These are phyloP conservation scores for Nothocercus julius DNA, from an alignment of 2,113 vertebrate genomes.

Conservation along the genomic window DNA sequence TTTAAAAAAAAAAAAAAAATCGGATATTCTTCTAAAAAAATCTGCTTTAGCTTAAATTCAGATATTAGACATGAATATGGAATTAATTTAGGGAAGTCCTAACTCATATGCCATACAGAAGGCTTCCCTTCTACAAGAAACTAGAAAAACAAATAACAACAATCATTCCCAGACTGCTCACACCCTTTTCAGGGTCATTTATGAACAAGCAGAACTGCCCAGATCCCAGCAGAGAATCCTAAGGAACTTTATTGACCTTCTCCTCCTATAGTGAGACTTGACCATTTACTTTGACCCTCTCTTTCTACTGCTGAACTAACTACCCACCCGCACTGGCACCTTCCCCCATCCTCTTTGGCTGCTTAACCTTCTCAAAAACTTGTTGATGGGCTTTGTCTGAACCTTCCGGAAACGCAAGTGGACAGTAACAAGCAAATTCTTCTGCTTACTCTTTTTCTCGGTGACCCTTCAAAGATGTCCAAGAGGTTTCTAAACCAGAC, in stretches of 20 bases:
- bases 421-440: background rate
- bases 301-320: background rate
- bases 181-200: background rate
- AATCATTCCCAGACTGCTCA: background rate
- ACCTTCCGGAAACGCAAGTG: background rate
- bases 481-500: background rate
- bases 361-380: background rate
- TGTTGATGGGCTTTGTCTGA: background rate
- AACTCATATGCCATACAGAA: background rate
- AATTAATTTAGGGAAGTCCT: background rate
- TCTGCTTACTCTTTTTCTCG: background rate
- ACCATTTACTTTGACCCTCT: background rate
- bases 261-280: background rate
- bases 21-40: background rate
- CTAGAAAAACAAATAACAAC: background rate
- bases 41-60: background rate
- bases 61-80: background rate
- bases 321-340: background rate
- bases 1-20: background rate
- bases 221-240: background rate
- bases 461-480: background rate
- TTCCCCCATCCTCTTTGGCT: background rate
- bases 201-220: background rate
- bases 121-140: background rate
- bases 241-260: background rate